These are phyloP conservation scores for Habroteleia sp. DNA, from an alignment of 2,888 invertebrate species.

Conservation along the genomic window DNA sequence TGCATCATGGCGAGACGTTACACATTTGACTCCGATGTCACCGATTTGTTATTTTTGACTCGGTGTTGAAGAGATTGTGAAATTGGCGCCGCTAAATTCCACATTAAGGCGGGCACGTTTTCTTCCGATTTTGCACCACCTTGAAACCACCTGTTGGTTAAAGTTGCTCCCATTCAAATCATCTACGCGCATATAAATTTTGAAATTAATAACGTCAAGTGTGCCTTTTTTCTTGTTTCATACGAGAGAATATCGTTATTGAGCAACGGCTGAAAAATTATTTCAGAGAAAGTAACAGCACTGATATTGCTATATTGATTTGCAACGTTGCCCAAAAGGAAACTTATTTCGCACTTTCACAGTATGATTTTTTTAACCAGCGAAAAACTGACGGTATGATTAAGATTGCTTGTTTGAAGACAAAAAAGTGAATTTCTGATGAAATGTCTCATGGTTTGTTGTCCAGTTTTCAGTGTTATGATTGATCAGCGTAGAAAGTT, in stretches of 20 bases:
- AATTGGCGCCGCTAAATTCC: slow-evolving; percentile 60
- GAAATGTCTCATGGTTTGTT: slow-evolving; percentile 16
- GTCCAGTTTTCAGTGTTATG: slow-evolving; percentile 30
- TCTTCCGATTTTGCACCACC: slow-evolving; percentile 47
- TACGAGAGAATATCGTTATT: slow-evolving; percentile 26
- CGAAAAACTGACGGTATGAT: slow-evolving; percentile 34
- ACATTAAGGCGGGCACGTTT: slow-evolving; percentile 33
- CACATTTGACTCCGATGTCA: slow-evolving; percentile 60
- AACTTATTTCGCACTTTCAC: slow-evolving; percentile 56
- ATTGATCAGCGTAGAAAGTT: slow-evolving; percentile 49
- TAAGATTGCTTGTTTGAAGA: slow-evolving; percentile 4
- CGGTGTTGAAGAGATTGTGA: slow-evolving; percentile 53
- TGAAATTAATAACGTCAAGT: not conserved
- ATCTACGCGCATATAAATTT: not conserved
- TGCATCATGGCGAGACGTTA: slow-evolving; percentile 52
- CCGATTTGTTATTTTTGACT: slow-evolving; percentile 58
- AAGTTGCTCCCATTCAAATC: slow-evolving; percentile 26
- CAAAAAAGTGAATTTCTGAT: slow-evolving; percentile 15
- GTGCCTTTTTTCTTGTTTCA: slow-evolving; percentile 4
- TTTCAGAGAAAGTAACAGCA: slow-evolving; percentile 58
- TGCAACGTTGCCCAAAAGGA: slow-evolving; percentile 48
- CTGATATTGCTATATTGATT: slow-evolving; percentile 45
- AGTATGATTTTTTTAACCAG: slow-evolving; percentile 27
- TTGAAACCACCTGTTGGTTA: slow-evolving; percentile 18
- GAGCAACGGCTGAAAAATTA: slow-evolving; percentile 53